phyloP scores from a whole-genome alignment of 1,140 invertebrate genomes.

The Teleopsis dalmanni region DNA sequence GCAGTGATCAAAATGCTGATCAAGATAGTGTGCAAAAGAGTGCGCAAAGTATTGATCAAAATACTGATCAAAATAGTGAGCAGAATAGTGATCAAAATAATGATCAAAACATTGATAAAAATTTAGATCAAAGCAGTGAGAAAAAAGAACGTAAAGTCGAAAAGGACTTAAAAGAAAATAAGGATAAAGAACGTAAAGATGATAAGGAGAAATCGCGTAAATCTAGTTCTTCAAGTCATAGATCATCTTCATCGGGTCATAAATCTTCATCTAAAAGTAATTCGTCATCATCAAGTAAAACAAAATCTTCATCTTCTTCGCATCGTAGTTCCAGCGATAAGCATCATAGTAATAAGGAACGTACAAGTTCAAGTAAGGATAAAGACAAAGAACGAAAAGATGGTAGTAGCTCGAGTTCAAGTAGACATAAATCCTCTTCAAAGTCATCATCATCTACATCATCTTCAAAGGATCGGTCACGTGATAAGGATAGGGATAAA shows the following conservation, averaged over 20 bases:
- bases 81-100: constrained; percentile 15
- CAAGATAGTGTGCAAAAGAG: too few species aligned
- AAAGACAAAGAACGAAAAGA: constrained; percentile 36
- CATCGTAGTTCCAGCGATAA: constrained; percentile 40
- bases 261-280: constrained; percentile 37
- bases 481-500: constrained; percentile 35
- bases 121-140: constrained; percentile 27
- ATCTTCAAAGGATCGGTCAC: constrained; percentile 34
- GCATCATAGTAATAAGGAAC: constrained; percentile 28
- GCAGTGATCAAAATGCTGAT: constrained; percentile 10
- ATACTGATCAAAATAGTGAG: constrained; percentile 11
- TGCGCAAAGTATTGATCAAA: too few species aligned
- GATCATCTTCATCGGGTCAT: constrained; percentile 24
- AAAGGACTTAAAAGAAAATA: constrained; percentile 17
- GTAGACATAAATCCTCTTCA: constrained; percentile 39
- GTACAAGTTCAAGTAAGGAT: constrained; percentile 29
- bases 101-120: constrained; percentile 18
- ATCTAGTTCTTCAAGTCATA: constrained; percentile 10
- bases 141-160: constrained; percentile 38
- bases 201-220: constrained; percentile 45
- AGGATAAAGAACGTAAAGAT: constrained; percentile 39
- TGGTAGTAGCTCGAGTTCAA: constrained; percentile 24
- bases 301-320: constrained; percentile 35
- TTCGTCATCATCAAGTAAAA: constrained; percentile 32
- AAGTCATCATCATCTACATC: constrained; percentile 21